Conservation (phyloP, 2,888 invertebrate genomes). For the Brenthis daphne region DNA sequence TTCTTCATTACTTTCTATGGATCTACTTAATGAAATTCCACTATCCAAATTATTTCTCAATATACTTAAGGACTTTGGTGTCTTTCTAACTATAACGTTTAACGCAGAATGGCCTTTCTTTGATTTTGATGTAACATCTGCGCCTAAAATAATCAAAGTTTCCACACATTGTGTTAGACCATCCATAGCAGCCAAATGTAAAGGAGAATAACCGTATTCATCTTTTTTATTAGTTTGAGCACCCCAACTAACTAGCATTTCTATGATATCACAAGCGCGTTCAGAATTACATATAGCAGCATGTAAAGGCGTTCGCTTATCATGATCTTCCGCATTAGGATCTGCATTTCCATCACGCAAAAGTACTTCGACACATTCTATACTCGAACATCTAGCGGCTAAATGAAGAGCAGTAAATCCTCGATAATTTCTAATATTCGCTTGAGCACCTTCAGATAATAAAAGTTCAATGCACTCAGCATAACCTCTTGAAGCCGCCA, state of each 20-base stretch:
- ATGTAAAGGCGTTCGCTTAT: constrained; percentile 91
- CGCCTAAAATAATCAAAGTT: constrained; percentile 90
- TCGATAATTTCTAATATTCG: constrained; percentile 87
- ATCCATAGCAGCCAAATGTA: constrained; percentile 92
- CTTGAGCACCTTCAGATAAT: constrained; percentile 88
- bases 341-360: constrained; percentile 89
- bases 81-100: constrained; percentile 92
- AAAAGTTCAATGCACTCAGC: constrained; percentile 90
- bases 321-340: constrained; percentile 89
- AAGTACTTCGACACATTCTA: constrained; percentile 90
- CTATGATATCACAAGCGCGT: constrained; percentile 89
- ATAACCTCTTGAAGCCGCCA: constrained; percentile 94
- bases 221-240: constrained; percentile 92
- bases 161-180: constrained; percentile 92
- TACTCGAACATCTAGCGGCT: constrained; percentile 89
- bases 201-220: constrained; percentile 91
- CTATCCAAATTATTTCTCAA: constrained; percentile 90
- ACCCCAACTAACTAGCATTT: constrained; percentile 89
- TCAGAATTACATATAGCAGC: constrained; percentile 90
- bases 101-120: constrained; percentile 92
- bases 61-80: constrained; percentile 91
- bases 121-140: constrained; percentile 92
- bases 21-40: constrained; percentile 88
- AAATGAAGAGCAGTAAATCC: constrained; percentile 94
- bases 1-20: constrained; percentile 89